Conservation (phyloP, 2,113 vertebrate species). For the Thamnaconus septentrionalis region DNA sequence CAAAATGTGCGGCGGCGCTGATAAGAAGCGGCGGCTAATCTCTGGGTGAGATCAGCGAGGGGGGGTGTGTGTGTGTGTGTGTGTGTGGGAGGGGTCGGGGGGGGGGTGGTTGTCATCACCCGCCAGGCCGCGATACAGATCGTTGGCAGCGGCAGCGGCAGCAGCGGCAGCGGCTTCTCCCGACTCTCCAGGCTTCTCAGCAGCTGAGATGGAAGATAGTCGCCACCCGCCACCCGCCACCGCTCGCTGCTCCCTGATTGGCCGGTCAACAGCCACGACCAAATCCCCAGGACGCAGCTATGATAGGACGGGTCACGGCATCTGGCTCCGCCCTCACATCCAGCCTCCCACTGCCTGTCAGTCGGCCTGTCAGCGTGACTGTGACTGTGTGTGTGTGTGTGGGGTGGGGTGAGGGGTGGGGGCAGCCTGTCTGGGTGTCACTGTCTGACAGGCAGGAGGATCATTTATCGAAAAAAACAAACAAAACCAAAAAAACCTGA, state of each 20-base stretch:
- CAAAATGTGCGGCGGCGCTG: slow-evolving; percentile 55
- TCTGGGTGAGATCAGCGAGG: slow-evolving; percentile 46
- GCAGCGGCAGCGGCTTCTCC: slow-evolving; percentile 41
- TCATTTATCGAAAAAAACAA: slow-evolving; percentile 57
- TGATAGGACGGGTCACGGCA: slow-evolving; percentile 60
- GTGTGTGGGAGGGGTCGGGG: no score
- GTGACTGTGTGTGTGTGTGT: no score
- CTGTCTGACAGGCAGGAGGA: slow-evolving; percentile 69
- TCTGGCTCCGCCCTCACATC: slow-evolving; percentile 50
- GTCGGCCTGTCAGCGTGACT: not conserved
- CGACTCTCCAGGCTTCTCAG: slow-evolving; percentile 46
- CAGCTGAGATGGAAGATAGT: slow-evolving; percentile 65
- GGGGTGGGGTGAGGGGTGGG: slow-evolving; percentile 40
- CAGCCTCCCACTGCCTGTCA: slow-evolving; percentile 59
- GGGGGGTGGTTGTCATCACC: slow-evolving; percentile 62
- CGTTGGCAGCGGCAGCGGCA: slow-evolving; percentile 27
- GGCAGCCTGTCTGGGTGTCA: slow-evolving; percentile 63
- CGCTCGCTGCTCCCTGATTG: slow-evolving; percentile 62
- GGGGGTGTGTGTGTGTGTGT: no score
- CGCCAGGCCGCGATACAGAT: slow-evolving; percentile 57
- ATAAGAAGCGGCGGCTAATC: slow-evolving; percentile 61
- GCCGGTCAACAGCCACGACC: slow-evolving; percentile 64
- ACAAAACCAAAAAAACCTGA: no score
- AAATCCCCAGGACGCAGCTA: slow-evolving; percentile 53
- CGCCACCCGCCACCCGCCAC: slow-evolving; percentile 55